Conservation (phyloP, 2,888 invertebrate genomes). For the Eristalis pertinax region DNA sequence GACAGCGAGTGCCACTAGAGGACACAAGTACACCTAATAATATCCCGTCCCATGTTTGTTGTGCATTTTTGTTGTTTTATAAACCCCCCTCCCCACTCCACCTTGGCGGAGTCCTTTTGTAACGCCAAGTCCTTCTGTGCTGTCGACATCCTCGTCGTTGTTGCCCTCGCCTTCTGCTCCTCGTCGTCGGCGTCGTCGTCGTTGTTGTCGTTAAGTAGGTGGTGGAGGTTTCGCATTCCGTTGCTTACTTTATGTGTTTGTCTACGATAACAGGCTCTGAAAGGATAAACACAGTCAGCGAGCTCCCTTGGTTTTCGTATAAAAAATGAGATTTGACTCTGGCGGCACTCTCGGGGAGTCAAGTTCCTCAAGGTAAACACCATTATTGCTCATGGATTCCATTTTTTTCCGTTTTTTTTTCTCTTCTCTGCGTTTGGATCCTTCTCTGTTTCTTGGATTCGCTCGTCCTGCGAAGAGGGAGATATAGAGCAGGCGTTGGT, state of each 20-base stretch:
- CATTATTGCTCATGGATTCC: conserved; percentile 63
- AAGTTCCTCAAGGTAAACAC: conserved; percentile 68
- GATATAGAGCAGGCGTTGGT: background rate
- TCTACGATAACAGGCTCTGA: conserved; percentile 70
- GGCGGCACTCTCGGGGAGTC: conserved; percentile 10
- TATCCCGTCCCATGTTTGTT: conserved; percentile 36
- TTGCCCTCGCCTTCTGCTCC: background rate
- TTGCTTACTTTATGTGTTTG: conserved; percentile 71
- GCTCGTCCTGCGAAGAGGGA: conserved; percentile 34
- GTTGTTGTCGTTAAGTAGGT: conserved; percentile 43
- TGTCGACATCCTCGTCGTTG: background rate
- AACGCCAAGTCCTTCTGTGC: conserved; percentile 29
- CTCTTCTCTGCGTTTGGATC: background rate
- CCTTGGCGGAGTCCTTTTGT: conserved; percentile 23
- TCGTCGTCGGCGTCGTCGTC: background rate
- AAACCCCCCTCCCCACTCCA: background rate
- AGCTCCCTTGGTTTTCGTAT: conserved; percentile 40
- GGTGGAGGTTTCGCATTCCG: conserved; percentile 59
- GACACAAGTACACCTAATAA: conserved; percentile 41
- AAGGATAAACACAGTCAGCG: conserved; percentile 67
- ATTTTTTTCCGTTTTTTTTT: background rate
- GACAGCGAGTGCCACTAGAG: background rate
- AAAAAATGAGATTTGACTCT: conserved; percentile 63
- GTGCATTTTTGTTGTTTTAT: conserved; percentile 15
- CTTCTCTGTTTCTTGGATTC: background rate